Evolutionary conservation across 2,113 vertebrate species (phyloP), one percentile per base, ranked within the genome.

Genomic region (Forbesichthys papilliferus): DNA sequence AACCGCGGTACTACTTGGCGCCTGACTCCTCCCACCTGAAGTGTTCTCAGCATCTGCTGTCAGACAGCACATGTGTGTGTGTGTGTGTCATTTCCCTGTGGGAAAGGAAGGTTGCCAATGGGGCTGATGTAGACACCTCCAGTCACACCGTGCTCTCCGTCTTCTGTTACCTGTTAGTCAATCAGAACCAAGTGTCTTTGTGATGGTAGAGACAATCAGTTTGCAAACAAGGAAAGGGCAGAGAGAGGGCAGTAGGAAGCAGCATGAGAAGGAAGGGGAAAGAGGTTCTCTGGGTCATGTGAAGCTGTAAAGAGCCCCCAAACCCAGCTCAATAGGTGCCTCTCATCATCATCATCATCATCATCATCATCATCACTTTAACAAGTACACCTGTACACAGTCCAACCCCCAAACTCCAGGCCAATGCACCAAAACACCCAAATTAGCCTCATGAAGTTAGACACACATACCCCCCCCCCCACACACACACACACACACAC

Each of bases 201-300:
- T 92, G 92, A 92, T 94, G 90, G 90, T 93, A 92, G 92, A 92
- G 93, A 94, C 93, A 94, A 94, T 94, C 93, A 94, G 91, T 91
- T 92, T 93, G 90, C 92, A 92, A 92, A 90, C 85, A 85, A 90
- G 88, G 85, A 89, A 88, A 89, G 87, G 87, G 74, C 49, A 18
- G 84, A 86, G 86, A 90, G 88, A 91, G 89, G 87, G 88, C 85
- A 87, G 90, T 84, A 81, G 79, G 83, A 81, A 85, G 87, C 88
- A 88, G 68, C 74, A 81, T 75, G 64, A 73, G 77, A 78, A 81
- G 81, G 76, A 75, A 1, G 56, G 67, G 87, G 88, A 90, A 91
- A 85, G 88, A 91, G 92, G 91, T 79, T 92, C 78, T 91, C 87
- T 73, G 86, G 58, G 67, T 57, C 47, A 6, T 52, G 84, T 80